Conservation (phyloP, 1,140 invertebrate species). For the Drosophila tristis region DNA sequence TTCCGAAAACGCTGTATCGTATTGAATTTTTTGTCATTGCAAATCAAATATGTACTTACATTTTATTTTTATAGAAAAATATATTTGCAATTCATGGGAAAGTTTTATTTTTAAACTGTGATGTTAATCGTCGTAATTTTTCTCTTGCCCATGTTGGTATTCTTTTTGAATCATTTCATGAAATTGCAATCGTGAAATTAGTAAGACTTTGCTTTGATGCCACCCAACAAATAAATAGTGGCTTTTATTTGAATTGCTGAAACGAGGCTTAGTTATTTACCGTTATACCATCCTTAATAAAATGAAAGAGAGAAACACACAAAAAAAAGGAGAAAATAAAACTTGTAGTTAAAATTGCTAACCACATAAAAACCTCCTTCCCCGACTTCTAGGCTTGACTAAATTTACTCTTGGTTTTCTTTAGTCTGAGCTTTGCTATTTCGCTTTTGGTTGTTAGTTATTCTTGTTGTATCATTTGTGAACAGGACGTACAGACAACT, state of each 20-base stretch:
- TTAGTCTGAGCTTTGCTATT: slow-evolving; percentile 79
- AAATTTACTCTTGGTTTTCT: slow-evolving; percentile 76
- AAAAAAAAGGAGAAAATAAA: slow-evolving; percentile 47
- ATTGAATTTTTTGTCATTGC: too few relatives aligned
- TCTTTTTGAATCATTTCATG: slow-evolving; percentile 25
- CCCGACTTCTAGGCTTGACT: slow-evolving; percentile 38
- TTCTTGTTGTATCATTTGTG: slow-evolving; percentile 62
- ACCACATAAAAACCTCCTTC: slow-evolving; percentile 26
- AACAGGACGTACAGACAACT: slow-evolving; percentile 73
- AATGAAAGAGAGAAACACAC: slow-evolving; percentile 32
- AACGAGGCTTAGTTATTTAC: slow-evolving; percentile 60
- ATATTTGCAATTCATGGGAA: neutral
- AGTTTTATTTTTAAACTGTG: too few relatives aligned
- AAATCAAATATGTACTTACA: too few relatives aligned
- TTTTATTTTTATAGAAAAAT: too few relatives aligned
- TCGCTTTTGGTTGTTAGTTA: slow-evolving; percentile 73
- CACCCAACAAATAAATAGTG: slow-evolving; percentile 71
- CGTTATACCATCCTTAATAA: slow-evolving; percentile 26
- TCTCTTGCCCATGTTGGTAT: neutral
- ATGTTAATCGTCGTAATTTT: too few relatives aligned
- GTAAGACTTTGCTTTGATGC: slow-evolving; percentile 75
- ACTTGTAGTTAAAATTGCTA: slow-evolving; percentile 70
- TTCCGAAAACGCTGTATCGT: too few relatives aligned
- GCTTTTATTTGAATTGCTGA: slow-evolving; percentile 79
- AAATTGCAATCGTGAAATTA: slow-evolving; percentile 78